phyloP scores from a whole-genome alignment of 1,140 invertebrate genomes.

The Lerema accius region DNA sequence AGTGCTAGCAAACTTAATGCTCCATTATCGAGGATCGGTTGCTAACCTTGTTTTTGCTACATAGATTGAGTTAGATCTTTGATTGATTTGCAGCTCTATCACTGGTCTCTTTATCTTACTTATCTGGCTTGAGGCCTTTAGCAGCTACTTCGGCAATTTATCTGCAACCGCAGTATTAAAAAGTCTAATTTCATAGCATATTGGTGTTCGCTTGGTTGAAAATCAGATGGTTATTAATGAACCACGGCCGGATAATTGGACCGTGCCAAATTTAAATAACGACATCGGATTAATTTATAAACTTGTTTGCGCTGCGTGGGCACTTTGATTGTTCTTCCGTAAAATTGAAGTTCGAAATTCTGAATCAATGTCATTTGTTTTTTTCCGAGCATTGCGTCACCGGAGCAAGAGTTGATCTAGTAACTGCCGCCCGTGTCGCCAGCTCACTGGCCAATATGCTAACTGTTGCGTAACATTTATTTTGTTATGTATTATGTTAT shows the following conservation, averaged over 20 bases:
- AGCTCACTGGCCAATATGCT: conserved; percentile 51
- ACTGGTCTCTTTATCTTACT: not conserved
- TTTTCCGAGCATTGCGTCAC: conserved; percentile 59
- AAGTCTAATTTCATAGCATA: conserved; percentile 4
- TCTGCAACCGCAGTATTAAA: conserved; percentile 1
- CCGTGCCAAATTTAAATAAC: conserved; percentile 6
- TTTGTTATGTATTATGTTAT: conserved; percentile 28
- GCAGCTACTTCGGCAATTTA: not conserved
- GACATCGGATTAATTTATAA: conserved; percentile 26
- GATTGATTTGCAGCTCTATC: conserved; percentile 2
- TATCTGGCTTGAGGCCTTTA: not conserved
- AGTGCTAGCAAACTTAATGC: conserved; percentile 9
- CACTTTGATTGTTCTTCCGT: conserved; percentile 45
- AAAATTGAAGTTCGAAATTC: conserved; percentile 54
- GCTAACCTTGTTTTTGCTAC: conserved; percentile 7
- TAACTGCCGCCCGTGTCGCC: conserved; percentile 44
- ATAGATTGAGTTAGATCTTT: not conserved
- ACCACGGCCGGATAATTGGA: conserved; percentile 15
- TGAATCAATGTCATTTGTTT: conserved; percentile 57
- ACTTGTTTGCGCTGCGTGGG: conserved; percentile 12
- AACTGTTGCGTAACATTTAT: conserved; percentile 56
- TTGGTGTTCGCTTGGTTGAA: conserved; percentile 5
- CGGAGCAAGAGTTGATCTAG: conserved; percentile 48
- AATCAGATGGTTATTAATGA: not conserved
- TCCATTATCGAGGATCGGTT: conserved; percentile 9